These are phyloP conservation scores for Drosophila recens DNA, from an alignment of 2,888 invertebrate genomes.

Conservation along the genomic window DNA sequence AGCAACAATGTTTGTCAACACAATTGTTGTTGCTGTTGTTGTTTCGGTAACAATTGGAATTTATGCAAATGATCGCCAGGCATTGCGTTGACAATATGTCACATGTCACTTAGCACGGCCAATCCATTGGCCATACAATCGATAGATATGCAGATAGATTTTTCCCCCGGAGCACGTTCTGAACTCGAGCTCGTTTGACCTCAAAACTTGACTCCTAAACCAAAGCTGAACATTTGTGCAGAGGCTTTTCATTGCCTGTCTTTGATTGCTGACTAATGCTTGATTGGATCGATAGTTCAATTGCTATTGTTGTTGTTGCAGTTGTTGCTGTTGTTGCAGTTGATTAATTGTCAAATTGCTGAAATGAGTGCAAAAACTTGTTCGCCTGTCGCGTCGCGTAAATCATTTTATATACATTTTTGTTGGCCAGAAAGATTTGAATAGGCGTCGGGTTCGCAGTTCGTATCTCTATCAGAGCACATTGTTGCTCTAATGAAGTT, in stretches of 20 bases:
- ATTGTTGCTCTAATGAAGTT: slow-evolving; percentile 57
- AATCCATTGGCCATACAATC: slow-evolving; percentile 57
- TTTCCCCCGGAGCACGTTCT: slow-evolving; percentile 68
- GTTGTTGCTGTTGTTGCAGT: slow-evolving; percentile 60
- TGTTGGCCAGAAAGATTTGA: slow-evolving; percentile 15
- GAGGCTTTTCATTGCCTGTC: slow-evolving; percentile 60
- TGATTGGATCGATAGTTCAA: slow-evolving; percentile 57
- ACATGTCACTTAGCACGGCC: slow-evolving; percentile 78
- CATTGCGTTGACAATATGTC: slow-evolving; percentile 83
- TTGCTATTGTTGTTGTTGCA: slow-evolving; percentile 30
- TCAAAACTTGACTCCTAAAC: slow-evolving; percentile 48
- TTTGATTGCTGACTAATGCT: slow-evolving; percentile 67
- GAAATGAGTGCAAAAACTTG: slow-evolving; percentile 81
- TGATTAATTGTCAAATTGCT: slow-evolving; percentile 81
- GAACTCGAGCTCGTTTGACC: slow-evolving; percentile 69
- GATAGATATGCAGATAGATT: slow-evolving; percentile 55
- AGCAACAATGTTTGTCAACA: slow-evolving; percentile 80
- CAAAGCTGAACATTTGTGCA: slow-evolving; percentile 53
- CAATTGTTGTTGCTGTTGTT: slow-evolving; percentile 39
- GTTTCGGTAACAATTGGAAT: slow-evolving; percentile 73
- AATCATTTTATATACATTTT: slow-evolving; percentile 61
- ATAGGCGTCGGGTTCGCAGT: slow-evolving; percentile 37
- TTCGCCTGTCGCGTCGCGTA: slow-evolving; percentile 73
- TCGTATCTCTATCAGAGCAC: slow-evolving; percentile 26
- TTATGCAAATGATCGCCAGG: slow-evolving; percentile 81